Base-by-base conservation (phyloP, 2,113 vertebrate species). In the Alaudala cheleensis region DNA sequence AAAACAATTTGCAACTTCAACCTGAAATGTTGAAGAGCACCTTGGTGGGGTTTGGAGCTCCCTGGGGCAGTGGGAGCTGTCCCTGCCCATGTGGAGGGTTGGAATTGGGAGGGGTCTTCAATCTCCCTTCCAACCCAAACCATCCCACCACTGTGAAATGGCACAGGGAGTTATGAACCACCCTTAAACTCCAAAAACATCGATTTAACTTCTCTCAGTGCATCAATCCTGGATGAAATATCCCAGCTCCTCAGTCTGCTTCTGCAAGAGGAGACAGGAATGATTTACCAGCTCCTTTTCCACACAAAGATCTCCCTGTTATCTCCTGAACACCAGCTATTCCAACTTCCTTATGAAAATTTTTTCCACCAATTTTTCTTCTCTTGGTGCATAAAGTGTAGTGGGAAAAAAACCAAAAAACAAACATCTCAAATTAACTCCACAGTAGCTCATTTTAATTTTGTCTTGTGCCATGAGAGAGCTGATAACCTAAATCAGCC, bases 401-500 rank as follows among this genome's bases (percentile, higher is more conserved):
- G 14, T 85, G 81, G 60, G 80, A 86, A 92, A 90, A 49, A 90
- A 90, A 42, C 40, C 40, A 42, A 40, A 40, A 92, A 88, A 33
- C 42, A 90, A 82, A 86, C 44, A 16, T 72, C 69, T 79, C 45
- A 57, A 67, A 84, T 70, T 65, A 91, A 85, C 53, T 86, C 56
- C 67, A 9, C 28, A 29, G 23, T 22, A 26, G 45, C 60, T 82
- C 47, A 29, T 69, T 92, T 90, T 77, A 67, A 77, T 90, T 69
- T 86, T 77, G 29, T 50, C 31, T 51, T 62, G 31, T 81, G n/a
- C 86, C 78, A 40, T 64, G 40, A 74, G 73, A 84, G 66, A 44
- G 44, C n/a, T 87, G 87, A 84, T 91, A 67, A 69, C 44, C 60
- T 94, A 94, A 78, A 92, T 94, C 92, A 88, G 28, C 25, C 45